Evolutionary conservation across 2,888 invertebrate species (phyloP), one percentile per base, ranked within the genome.

Genomic region (Thelaira solivaga): DNA sequence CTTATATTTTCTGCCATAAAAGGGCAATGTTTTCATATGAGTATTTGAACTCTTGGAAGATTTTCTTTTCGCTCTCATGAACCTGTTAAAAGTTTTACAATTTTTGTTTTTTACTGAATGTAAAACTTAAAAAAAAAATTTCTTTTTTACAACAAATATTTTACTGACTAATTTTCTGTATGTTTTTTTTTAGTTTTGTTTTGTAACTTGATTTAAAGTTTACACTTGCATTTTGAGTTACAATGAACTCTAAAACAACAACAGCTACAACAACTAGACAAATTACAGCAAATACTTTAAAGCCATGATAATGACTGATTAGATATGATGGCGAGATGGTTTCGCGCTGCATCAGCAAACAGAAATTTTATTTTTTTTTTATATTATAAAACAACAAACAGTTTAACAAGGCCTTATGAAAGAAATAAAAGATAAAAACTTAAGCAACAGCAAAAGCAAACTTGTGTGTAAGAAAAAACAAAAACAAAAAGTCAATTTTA

Each of bases 171-270:
- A 26, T 16, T 20, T 7, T 18, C 39, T n/a, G n/a, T n/a, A 51
- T n/a, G 20, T n/a, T 11, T 39, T 36, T 34, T 47, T 53, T 65
- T n/a, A n/a, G n/a, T n/a, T 43, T 10, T 34, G 31, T 26, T 45
- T 36, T 18, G 24, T 34, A 47, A 34, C 47, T 47, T 24, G 45
- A 16, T 57, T 68, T 47, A 34, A 18, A 41, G 49, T 43, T 71
- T 62, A 53, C 62, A 62, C 71, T 71, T 71, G 71, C 20, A 72
- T 36, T 72, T 53, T 29, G 26, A 49, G 77, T 78, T 78, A 69
- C 78, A 78, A 78, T 78, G 78, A 78, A 78, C 78, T 78, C 69
- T 78, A 73, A 51, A 65, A 20, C 29, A 61, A 67, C 59, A 43
- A 3, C 13, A 67, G n/a, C 20, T 49, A 11, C 67, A 29, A 24